Conservation (phyloP, 2,888 invertebrate species). For the Sycophila texana region DNA sequence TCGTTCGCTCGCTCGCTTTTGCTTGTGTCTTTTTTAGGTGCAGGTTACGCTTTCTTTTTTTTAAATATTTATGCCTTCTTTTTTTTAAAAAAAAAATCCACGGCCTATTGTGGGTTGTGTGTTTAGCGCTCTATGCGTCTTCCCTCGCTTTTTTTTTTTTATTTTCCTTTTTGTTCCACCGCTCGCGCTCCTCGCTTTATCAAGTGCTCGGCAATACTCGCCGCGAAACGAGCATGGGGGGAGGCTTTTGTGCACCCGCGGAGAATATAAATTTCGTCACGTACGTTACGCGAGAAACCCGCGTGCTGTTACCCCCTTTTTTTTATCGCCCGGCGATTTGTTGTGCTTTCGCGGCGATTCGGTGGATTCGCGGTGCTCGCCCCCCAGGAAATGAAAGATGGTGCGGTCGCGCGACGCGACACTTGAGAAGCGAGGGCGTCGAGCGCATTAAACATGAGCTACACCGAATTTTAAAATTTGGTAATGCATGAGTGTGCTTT, state of each 20-base stretch:
- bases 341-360: background rate
- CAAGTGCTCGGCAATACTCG: too few relatives aligned
- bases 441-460: slow-evolving; percentile 20
- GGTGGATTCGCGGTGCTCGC: background rate
- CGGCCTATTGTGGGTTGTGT: slow-evolving; percentile 47
- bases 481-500: slow-evolving; percentile 4
- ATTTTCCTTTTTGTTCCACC: background rate
- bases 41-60: slow-evolving; percentile 48
- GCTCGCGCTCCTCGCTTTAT: too few relatives aligned
- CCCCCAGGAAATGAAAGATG: too few relatives aligned
- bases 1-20: slow-evolving; percentile 52
- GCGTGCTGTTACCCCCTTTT: too few relatives aligned
- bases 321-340: too few relatives aligned
- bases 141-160: slow-evolving; percentile 6
- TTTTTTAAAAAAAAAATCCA: slow-evolving; percentile 22
- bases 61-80: background rate
- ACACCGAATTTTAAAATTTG: slow-evolving; percentile 55
- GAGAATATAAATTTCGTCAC: background rate
- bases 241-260: too few relatives aligned
- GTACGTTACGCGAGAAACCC: too few relatives aligned
- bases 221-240: too few relatives aligned
- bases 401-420: too few relatives aligned
- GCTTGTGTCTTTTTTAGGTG: slow-evolving; percentile 33
- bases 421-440: too few relatives aligned
- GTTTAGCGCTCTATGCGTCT: slow-evolving; percentile 20